These are phyloP conservation scores for Drosophila fungiperda DNA, from an alignment of 2,888 invertebrate species.

Conservation along the genomic window DNA sequence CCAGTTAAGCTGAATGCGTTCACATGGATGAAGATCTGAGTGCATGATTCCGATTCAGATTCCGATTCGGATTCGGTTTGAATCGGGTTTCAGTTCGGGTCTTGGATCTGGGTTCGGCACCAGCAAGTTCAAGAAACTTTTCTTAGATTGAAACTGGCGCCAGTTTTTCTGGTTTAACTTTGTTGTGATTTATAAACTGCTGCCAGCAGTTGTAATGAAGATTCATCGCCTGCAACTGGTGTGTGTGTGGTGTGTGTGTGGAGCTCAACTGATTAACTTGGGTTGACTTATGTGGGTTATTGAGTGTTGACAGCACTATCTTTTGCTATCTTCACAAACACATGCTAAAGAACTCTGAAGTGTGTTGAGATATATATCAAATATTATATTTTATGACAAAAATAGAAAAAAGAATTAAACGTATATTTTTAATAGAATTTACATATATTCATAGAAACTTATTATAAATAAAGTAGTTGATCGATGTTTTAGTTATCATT, in stretches of 20 bases:
- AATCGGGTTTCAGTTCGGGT: not conserved
- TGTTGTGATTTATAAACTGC: constrained; percentile 50
- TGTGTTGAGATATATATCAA: not conserved
- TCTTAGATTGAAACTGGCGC: constrained; percentile 50
- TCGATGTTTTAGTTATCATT: too few relatives aligned
- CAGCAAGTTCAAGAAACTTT: constrained; percentile 70
- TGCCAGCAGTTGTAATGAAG: constrained; percentile 42
- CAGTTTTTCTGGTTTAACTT: constrained; percentile 43
- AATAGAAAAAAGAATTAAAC: not conserved
- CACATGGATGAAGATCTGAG: constrained; percentile 10
- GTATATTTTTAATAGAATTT: too few relatives aligned
- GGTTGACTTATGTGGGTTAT: constrained; percentile 46
- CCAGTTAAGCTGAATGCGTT: constrained; percentile 52
- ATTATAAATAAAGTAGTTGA: too few relatives aligned
- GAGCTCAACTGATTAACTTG: constrained; percentile 40
- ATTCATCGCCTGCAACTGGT: constrained; percentile 36
- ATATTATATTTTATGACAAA: not conserved
- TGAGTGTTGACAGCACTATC: constrained; percentile 26
- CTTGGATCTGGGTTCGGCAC: not conserved
- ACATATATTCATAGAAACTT: too few relatives aligned
- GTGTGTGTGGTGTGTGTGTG: not conserved
- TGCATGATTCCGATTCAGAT: constrained; percentile 1
- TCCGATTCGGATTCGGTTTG: not conserved
- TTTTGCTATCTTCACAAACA: not conserved
- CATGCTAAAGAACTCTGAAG: not conserved